phyloP scores from a whole-genome alignment of 30 jellyfish, hydroid and myxozoan species.

The Aurelia aurita region DNA sequence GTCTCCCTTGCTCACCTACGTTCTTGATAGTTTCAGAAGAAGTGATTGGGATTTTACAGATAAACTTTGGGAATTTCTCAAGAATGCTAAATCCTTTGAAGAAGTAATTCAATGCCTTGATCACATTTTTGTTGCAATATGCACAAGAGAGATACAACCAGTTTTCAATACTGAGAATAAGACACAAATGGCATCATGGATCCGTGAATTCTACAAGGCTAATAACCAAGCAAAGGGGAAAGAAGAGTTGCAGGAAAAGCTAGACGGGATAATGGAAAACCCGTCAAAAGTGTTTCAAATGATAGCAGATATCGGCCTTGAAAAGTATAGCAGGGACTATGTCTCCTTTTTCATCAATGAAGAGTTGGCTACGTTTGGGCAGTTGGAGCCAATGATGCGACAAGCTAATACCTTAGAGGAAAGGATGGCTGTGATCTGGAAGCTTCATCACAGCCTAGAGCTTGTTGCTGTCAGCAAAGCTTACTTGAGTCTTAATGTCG shows the following conservation, averaged over 20 bases:
- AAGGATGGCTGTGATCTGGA: conserved; percentile 40
- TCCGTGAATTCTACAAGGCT: conserved; percentile 60
- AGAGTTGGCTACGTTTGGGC: conserved; percentile 74
- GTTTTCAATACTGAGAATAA: conserved; percentile 50
- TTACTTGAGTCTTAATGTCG: conserved; percentile 20
- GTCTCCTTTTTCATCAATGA: conserved; percentile 45
- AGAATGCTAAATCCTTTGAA: conserved; percentile 27
- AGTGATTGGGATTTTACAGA: conserved; percentile 69
- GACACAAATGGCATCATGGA: conserved; percentile 47
- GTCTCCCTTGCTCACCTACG: conserved; percentile 29
- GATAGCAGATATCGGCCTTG: conserved; percentile 66
- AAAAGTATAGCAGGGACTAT: conserved; percentile 46
- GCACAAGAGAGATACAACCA: conserved; percentile 67
- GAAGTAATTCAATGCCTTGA: conserved; percentile 23
- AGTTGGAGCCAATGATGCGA: conserved; percentile 51
- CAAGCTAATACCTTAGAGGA: conserved; percentile 9
- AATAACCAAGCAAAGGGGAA: conserved; percentile 20
- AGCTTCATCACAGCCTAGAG: conserved; percentile 69
- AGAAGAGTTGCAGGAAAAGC: conserved; percentile 23
- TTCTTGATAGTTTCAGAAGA: conserved; percentile 46
- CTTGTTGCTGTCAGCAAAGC: conserved; percentile 40
- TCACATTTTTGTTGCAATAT: conserved; percentile 50
- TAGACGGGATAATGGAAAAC: conserved; percentile 21
- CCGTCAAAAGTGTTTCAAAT: conserved; percentile 24
- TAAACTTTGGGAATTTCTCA: conserved; percentile 60